Conservation (phyloP, 2,113 vertebrate genomes). For the Petrocephalus microphthalmus region DNA sequence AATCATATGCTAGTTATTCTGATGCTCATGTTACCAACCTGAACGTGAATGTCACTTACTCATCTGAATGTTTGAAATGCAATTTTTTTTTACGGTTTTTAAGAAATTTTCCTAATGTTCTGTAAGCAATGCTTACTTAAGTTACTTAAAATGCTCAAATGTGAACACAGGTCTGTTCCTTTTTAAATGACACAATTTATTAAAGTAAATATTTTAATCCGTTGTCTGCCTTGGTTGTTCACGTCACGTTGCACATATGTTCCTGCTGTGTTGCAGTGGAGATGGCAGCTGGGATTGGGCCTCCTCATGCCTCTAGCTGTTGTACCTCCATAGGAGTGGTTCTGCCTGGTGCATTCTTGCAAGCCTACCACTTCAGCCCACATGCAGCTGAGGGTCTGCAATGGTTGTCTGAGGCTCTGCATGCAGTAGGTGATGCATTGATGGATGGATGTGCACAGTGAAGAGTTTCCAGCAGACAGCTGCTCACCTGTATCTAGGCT, state of each 20-base stretch:
- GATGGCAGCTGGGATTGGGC: neutral
- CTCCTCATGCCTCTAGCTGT: slow-evolving; percentile 41
- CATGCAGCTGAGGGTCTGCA: too few species aligned
- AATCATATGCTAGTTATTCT: neutral
- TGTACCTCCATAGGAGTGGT: slow-evolving; percentile 69
- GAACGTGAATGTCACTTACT: slow-evolving; percentile 29
- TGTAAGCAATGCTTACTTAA: slow-evolving; percentile 31
- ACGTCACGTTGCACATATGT: neutral
- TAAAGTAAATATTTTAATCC: slow-evolving; percentile 57
- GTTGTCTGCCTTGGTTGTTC: neutral
- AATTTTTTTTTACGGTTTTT: slow-evolving; percentile 43
- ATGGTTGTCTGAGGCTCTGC: too few species aligned
- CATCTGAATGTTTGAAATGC: slow-evolving; percentile 30
- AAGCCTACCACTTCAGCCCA: slow-evolving; percentile 68
- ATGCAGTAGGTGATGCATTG: too few species aligned
- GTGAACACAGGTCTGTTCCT: slow-evolving; percentile 25
- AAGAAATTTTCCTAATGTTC: slow-evolving; percentile 15
- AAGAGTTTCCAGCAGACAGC: too few species aligned
- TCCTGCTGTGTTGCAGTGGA: too few species aligned
- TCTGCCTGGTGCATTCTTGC: slow-evolving; percentile 60
- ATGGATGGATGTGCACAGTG: too few species aligned
- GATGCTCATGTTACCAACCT: slow-evolving; percentile 32
- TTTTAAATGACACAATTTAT: slow-evolving; percentile 40
- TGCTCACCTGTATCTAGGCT: too few species aligned
- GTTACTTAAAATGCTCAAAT: slow-evolving; percentile 36